These are phyloP conservation scores for Megatriorchis doriae DNA, from an alignment of 2,113 vertebrate genomes.

Conservation along the genomic window DNA sequence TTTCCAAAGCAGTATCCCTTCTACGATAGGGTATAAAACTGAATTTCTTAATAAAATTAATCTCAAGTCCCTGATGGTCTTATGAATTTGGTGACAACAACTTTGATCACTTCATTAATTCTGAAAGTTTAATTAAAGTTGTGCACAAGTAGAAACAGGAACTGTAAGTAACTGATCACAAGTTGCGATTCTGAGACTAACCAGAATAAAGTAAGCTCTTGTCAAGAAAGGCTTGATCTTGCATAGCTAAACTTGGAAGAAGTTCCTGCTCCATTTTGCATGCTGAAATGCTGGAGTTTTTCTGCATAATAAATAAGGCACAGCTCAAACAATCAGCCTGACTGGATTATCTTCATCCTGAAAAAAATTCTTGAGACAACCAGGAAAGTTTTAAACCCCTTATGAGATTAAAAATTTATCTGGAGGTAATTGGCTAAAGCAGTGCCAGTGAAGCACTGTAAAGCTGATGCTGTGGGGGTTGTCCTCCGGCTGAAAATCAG, in stretches of 20 bases:
- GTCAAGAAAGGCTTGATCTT: background rate
- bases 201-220: background rate
- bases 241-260: background rate
- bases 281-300: background rate
- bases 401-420: background rate
- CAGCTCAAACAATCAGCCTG: background rate
- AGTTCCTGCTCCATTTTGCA: background rate
- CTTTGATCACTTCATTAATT: background rate
- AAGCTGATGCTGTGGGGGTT: background rate
- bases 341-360: background rate
- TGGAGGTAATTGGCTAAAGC: background rate
- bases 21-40: background rate
- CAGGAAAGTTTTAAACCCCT: background rate
- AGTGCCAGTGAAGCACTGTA: fast-evolving
- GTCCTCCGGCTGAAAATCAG: background rate
- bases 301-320: background rate
- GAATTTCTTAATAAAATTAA: background rate
- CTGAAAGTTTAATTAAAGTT: background rate
- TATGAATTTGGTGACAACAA: background rate
- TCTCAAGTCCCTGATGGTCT: background rate
- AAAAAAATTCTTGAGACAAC: background rate
- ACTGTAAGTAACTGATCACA: background rate
- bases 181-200: background rate
- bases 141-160: background rate
- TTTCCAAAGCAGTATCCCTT: background rate